Evolutionary conservation across 2,888 invertebrate species (phyloP), one percentile per base, ranked within the genome.

Genomic region (Automeris io): DNA sequence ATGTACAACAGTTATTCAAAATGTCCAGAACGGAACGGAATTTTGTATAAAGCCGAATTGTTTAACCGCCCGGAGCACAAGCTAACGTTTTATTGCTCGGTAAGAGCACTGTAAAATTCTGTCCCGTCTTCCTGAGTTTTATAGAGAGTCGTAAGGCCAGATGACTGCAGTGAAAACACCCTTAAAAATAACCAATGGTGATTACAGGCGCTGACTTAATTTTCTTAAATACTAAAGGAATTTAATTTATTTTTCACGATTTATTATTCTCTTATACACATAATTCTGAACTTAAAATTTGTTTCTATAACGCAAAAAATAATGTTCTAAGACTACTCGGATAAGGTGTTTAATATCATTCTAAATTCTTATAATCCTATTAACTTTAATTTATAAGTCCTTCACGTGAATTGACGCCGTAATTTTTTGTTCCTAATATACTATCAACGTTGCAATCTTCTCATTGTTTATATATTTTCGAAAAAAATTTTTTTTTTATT

Each of bases 51-150:
- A 58, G 65, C 69, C 57, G 65, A 68, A 69, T 68, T 69, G 61
- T 58, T 59, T 64, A 51, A 54, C 63, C 51, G 51, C 49, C 51
- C 48, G 42, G 48, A 64, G 52, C 49, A 54, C 57, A 54, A 61
- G 57, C 60, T 57, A 59, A 62, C 66, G 61, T 70, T 73, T 72
- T 71, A 73, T 64, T 71, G 65, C 69, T 70, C 69, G 67, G 67
- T 72, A 71, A 73, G 70, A 73, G 68, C 65, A 63, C 54, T 54
- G 56, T 31, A 57, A 51, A 52, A 61, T 56, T 49, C 48, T 47
- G 62, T 62, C 64, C 61, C 61, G 61, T 55, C 57, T 34, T 33
- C 34, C 23, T 34, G 23, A 42, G 45, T 55, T 64, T 61, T 67
- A 54, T 54, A 51, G 51, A 45, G 51, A 49, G 51, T 45, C 49